Percentiles rank a stretch among this genome's conserved stretches.
Evolutionary conservation across 2,797 vertebrate genomes (phyloP).

Genomic region (Rhinatrema bivittatum): DNA sequence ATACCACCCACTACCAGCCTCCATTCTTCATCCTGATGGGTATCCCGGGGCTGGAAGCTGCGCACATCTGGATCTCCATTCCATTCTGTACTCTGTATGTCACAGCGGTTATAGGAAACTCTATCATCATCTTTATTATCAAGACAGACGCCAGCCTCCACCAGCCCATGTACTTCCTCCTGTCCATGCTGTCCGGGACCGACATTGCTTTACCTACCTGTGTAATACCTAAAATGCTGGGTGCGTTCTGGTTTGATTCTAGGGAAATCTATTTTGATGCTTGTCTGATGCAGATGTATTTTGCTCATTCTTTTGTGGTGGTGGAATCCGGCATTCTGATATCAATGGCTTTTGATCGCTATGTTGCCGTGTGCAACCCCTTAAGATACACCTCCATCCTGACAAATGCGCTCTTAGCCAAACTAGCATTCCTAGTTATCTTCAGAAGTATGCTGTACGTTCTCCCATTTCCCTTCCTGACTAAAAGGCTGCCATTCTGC

Average conservation of each 20-base stretch:
- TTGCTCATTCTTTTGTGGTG: slow-evolving; percentile 71
- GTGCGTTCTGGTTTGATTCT: slow-evolving; percentile 46
- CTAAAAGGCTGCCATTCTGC: slow-evolving; percentile 39
- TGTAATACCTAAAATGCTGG: slow-evolving; percentile 58
- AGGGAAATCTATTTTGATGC: slow-evolving; percentile 49
- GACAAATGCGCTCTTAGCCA: background rate
- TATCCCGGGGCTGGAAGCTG: slow-evolving; percentile 14
- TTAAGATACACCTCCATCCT: slow-evolving; percentile 42
- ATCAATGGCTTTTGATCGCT: slow-evolving; percentile 71
- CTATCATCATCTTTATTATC: slow-evolving; percentile 13
- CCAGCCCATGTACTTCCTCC: slow-evolving; percentile 27
- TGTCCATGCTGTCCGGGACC: slow-evolving; percentile 54
- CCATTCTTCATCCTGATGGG: slow-evolving; percentile 11
- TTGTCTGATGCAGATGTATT: slow-evolving; percentile 72
- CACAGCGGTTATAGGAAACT: slow-evolving; percentile 1
- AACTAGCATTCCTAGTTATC: slow-evolving; percentile 5
- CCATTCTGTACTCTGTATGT: slow-evolving; percentile 15
- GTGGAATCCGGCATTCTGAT: slow-evolving; percentile 69
- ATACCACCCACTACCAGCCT: background rate
- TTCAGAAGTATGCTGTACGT: slow-evolving; percentile 18
- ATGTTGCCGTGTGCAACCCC: slow-evolving; percentile 49
- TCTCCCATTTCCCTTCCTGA: slow-evolving; percentile 16
- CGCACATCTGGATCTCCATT: slow-evolving; percentile 16
- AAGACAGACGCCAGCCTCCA: background rate
- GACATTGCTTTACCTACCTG: slow-evolving; percentile 51